These are phyloP conservation scores for Origma solitaria DNA, from an alignment of 2,113 vertebrate genomes.

Conservation along the genomic window DNA sequence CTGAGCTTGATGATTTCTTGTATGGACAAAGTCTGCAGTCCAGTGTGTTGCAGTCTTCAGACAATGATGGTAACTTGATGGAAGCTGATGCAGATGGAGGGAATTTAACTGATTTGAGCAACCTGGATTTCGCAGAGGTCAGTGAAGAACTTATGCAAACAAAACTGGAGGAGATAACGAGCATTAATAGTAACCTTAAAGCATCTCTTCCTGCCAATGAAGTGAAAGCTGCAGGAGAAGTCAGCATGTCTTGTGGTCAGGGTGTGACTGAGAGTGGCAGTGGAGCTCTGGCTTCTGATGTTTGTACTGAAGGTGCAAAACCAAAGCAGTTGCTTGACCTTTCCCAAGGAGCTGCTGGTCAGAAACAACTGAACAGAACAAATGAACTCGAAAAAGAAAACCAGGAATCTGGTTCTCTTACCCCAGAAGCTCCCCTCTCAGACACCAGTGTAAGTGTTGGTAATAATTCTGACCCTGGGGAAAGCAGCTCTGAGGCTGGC, in stretches of 20 bases:
- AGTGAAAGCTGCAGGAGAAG: slow-evolving; percentile 31
- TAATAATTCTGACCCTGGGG: slow-evolving; percentile 32
- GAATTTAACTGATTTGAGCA: neutral
- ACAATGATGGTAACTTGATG: neutral
- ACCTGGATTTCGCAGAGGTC: neutral
- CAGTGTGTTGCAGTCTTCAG: neutral
- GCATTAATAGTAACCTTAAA: neutral
- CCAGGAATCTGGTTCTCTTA: neutral
- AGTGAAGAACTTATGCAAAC: neutral
- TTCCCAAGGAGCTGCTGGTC: slow-evolving; percentile 49
- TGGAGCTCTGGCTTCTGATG: slow-evolving; percentile 12
- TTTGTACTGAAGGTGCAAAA: slow-evolving; percentile 79
- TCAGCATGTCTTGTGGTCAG: neutral
- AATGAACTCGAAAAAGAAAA: slow-evolving; percentile 12
- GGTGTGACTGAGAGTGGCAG: neutral
- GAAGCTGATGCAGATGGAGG: neutral
- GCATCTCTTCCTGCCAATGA: neutral
- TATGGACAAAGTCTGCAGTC: slow-evolving; percentile 71
- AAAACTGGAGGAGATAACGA: neutral
- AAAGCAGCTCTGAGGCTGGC: slow-evolving; percentile 65
- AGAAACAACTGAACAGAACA: slow-evolving; percentile 34
- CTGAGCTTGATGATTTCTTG: slow-evolving; percentile 91
- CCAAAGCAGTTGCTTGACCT: slow-evolving; percentile 80
- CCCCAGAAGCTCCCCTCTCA: neutral
- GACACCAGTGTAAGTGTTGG: neutral